Conservation (phyloP, 2,888 invertebrate genomes). For the Protodeltote pygarga region DNA sequence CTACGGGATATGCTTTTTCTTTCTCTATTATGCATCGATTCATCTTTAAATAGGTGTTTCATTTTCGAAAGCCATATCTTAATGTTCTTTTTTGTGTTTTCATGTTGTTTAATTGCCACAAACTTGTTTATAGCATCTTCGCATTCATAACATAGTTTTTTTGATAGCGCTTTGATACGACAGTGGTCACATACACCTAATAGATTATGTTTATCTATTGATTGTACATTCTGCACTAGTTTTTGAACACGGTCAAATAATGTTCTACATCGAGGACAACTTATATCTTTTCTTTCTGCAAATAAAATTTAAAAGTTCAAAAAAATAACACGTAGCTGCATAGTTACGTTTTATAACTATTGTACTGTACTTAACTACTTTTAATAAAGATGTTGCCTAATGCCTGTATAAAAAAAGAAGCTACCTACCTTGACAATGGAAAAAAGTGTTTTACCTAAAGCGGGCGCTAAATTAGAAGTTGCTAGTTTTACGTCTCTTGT, state of each 20-base stretch:
- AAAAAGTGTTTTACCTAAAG: conserved; percentile 51
- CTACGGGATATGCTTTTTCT: conserved; percentile 12
- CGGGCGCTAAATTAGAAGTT: conserved; percentile 46
- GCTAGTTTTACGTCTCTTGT: conserved; percentile 48
- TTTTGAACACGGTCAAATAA: conserved; percentile 59
- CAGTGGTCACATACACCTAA: conserved; percentile 70
- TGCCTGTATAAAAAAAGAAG: too few relatives aligned
- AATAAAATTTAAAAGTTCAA: conserved; percentile 29
- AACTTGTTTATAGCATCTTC: conserved; percentile 61
- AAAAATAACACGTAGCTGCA: not conserved
- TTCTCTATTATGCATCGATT: conserved; percentile 14
- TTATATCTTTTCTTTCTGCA: conserved; percentile 59
- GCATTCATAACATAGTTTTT: conserved; percentile 62
- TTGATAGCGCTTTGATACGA: conserved; percentile 38
- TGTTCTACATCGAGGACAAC: conserved; percentile 67
- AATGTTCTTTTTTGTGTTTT: conserved; percentile 45
- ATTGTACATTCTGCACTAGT: conserved; percentile 52
- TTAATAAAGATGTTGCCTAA: too few relatives aligned
- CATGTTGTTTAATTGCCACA: conserved; percentile 49
- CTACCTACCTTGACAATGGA: not conserved
- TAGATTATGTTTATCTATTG: conserved; percentile 55
- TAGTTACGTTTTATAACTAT: not conserved
- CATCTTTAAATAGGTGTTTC: conserved; percentile 41
- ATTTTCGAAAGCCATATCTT: conserved; percentile 53
- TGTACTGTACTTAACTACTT: too few relatives aligned